Conservation (phyloP, 1,140 invertebrate genomes). For the Drosophila rufa region DNA sequence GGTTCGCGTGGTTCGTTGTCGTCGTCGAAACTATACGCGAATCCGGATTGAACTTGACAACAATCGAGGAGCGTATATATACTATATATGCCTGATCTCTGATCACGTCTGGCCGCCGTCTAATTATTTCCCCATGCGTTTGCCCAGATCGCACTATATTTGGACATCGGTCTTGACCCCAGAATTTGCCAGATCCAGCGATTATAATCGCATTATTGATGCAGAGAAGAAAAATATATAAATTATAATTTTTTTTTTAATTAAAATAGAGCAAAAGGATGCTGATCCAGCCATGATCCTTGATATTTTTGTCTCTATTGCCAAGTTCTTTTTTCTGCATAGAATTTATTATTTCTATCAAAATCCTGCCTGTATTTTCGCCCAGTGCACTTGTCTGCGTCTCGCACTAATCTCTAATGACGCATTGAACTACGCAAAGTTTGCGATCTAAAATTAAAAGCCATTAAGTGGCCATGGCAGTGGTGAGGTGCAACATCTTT, state of each 20-base stretch:
- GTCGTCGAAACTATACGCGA: constrained; percentile 4
- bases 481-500: constrained; percentile 21
- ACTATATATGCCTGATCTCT: background rate
- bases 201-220: constrained; percentile 2
- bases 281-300: no score
- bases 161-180: constrained; percentile 23
- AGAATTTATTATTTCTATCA: background rate
- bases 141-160: constrained; percentile 18
- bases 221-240: background rate
- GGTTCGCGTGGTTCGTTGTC: background rate
- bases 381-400: background rate
- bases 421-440: constrained; percentile 37
- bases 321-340: background rate
- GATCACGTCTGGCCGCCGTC: constrained; percentile 35
- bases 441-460: constrained; percentile 26
- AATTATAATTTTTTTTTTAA: no score
- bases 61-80: background rate
- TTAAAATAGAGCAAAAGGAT: no score
- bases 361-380: background rate
- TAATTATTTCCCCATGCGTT: constrained; percentile 29
- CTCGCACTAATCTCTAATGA: constrained; percentile 41
- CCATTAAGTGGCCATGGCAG: constrained; percentile 28
- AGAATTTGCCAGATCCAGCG: constrained; percentile 13
- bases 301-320: no score
- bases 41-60: constrained; percentile 38